Conservation (phyloP, 1,140 invertebrate species). For the Saxidomus purpurata region DNA sequence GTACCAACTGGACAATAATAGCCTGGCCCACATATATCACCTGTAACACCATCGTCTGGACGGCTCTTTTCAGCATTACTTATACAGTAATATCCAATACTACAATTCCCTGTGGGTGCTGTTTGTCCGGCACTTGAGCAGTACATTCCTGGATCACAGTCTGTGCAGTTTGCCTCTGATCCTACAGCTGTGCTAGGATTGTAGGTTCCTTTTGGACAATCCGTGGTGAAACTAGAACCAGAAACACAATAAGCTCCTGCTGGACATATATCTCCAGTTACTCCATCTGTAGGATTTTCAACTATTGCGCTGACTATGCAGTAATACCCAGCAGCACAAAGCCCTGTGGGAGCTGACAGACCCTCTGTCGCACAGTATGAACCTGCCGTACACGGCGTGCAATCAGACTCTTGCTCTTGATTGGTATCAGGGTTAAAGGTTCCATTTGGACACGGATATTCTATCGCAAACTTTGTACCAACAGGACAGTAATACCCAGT, state of each 20-base stretch:
- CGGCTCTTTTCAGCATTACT: conserved; percentile 73
- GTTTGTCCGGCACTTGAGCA: conserved; percentile 77
- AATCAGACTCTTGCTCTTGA: conserved; percentile 75
- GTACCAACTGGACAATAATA: conserved; percentile 81
- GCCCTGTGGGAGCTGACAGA: conserved; percentile 71
- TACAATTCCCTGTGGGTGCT: conserved; percentile 80
- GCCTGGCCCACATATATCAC: conserved; percentile 79
- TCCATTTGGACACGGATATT: conserved; percentile 81
- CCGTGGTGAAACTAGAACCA: conserved; percentile 66
- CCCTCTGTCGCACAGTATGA: conserved; percentile 75
- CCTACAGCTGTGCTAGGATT: conserved; percentile 74
- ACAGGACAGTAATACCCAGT: conserved; percentile 81
- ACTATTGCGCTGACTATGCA: conserved; percentile 70
- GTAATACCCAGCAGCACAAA: conserved; percentile 76
- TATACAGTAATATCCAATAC: conserved; percentile 81
- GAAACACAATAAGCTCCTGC: conserved; percentile 76
- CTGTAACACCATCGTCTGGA: conserved; percentile 80
- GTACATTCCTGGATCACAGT: conserved; percentile 79
- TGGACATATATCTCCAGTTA: conserved; percentile 79
- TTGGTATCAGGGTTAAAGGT: conserved; percentile 74
- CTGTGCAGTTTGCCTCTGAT: conserved; percentile 68
- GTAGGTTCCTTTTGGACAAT: conserved; percentile 80
- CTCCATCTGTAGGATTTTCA: conserved; percentile 73
- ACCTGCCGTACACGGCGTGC: conserved; percentile 75
- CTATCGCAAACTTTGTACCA: conserved; percentile 77